Base-by-base conservation (phyloP, 1,140 invertebrate genomes). In the Papilio machaon region DNA sequence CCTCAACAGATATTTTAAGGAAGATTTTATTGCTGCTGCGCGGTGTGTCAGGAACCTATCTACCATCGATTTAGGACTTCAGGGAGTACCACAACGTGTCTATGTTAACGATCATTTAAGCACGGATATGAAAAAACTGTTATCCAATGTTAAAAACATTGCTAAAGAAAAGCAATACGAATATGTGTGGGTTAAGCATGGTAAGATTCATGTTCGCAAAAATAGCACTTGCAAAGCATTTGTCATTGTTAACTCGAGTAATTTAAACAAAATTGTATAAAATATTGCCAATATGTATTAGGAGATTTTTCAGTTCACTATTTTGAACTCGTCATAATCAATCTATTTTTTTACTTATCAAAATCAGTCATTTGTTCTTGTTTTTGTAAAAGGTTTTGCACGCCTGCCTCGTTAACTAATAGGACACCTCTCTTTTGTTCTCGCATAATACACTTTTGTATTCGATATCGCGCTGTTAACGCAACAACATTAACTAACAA, bases 101-200 rank as follows among this genome's bases (percentile, higher is more conserved):
- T 85, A 73, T 30, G 73, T 85, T 8, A 85, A 85, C 30, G 83
- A 82, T 38, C 83, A 84, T 15, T 80, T 84, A 2, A 81, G 70
- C 4, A n/a, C 76, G 0, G 70, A 82, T 0, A 23, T 49, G 2
- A 84, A 84, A 35, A 79, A 81, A 17, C 30, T 84, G 9, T 47
- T 84, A 23, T 81, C 13, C 13, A 75, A 64, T 17, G 70, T 60
- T 7, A 84, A 82, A 80, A 54, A 79, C 23, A 23, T 30, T 35
- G 64, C 64, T 35, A 67, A 67, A 30, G 30, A 67, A 35, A 30
- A 80, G 46, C n/a, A 79, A 11, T 84, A 70, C 60, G 58, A 74
- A 30, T 82, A 81, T 58, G 80, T 82, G 1, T 84, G 83, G 83
- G 67, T 82, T 17, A 84, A 85, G 49, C 52, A 78, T 49, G 54